These are phyloP conservation scores for Congeria kusceri DNA, from an alignment of 2,888 invertebrate species.

Conservation along the genomic window DNA sequence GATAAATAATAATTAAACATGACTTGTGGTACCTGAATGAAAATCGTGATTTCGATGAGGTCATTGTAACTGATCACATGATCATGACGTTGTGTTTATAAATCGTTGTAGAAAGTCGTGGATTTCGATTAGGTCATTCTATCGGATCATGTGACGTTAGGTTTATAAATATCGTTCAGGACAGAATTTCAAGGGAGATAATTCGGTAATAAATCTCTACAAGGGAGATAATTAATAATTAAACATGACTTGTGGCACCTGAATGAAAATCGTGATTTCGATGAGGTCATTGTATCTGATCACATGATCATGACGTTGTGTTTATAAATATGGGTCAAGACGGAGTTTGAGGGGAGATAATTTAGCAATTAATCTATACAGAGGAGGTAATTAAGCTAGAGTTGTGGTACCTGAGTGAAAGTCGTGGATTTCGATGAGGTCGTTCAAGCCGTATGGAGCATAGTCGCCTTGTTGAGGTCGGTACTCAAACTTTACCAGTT, in stretches of 20 bases:
- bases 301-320: slow-evolving; percentile 31
- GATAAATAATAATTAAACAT: too few species aligned
- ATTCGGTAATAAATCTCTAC: too few species aligned
- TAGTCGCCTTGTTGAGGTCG: slow-evolving; percentile 46
- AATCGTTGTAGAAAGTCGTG: too few species aligned
- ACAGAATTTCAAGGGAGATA: too few species aligned
- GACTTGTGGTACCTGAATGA: slow-evolving; percentile 66
- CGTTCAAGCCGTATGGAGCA: slow-evolving; percentile 61
- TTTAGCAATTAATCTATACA: too few species aligned
- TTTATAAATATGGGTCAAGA: too few species aligned
- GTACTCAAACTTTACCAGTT: slow-evolving; percentile 68
- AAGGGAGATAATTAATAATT: too few species aligned
- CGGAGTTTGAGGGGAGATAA: too few species aligned
- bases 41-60: slow-evolving; percentile 73
- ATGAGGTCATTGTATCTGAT: slow-evolving; percentile 61
- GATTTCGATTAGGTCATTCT: too few species aligned
- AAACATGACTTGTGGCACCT: slow-evolving; percentile 53
- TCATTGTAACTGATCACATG: slow-evolving; percentile 60
- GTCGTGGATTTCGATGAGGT: slow-evolving; percentile 71
- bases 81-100: slow-evolving; percentile 17
- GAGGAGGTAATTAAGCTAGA: too few species aligned
- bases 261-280: slow-evolving; percentile 74
- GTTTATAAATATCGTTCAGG: too few species aligned
- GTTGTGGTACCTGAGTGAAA: slow-evolving; percentile 67
- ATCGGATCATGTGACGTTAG: too few species aligned